Percentiles rank a stretch among this genome's conserved stretches.
phyloP scores from a whole-genome alignment of 2,113 vertebrate genomes.

The Megaceryle torquata region DNA sequence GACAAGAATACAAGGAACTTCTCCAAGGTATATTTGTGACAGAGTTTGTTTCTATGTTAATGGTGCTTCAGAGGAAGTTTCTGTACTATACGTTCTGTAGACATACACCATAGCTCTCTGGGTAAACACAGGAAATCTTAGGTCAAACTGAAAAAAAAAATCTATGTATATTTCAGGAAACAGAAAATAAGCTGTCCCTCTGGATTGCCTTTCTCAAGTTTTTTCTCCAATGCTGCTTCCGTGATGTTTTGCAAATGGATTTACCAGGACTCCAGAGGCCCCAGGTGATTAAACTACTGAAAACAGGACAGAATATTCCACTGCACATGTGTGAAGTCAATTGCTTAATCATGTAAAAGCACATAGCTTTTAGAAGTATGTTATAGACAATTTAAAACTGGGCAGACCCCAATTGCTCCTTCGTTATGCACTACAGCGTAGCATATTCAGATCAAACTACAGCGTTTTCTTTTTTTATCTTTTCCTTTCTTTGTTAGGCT shows the following conservation, averaged over 20 bases:
- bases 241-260: slow-evolving; percentile 47
- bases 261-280: slow-evolving; percentile 30
- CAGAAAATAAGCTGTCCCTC: slow-evolving; percentile 32
- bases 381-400: slow-evolving; percentile 36
- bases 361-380: slow-evolving; percentile 13
- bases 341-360: slow-evolving; percentile 42
- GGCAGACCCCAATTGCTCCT: background rate
- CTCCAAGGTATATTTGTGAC: background rate
- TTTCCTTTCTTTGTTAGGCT: background rate
- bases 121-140: slow-evolving; percentile 31
- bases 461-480: background rate
- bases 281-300: slow-evolving; percentile 45
- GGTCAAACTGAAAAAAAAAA: slow-evolving; percentile 19
- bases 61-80: background rate
- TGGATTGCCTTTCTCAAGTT: background rate
- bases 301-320: slow-evolving; percentile 18
- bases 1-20: background rate
- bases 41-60: background rate
- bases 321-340: slow-evolving; percentile 40
- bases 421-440: background rate
- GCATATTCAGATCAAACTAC: background rate
- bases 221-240: background rate
- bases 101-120: background rate
- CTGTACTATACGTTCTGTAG: background rate
- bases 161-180: slow-evolving; percentile 22